These are phyloP conservation scores for Charadrius vociferus DNA, from an alignment of 2,113 vertebrate genomes.

Conservation along the genomic window DNA sequence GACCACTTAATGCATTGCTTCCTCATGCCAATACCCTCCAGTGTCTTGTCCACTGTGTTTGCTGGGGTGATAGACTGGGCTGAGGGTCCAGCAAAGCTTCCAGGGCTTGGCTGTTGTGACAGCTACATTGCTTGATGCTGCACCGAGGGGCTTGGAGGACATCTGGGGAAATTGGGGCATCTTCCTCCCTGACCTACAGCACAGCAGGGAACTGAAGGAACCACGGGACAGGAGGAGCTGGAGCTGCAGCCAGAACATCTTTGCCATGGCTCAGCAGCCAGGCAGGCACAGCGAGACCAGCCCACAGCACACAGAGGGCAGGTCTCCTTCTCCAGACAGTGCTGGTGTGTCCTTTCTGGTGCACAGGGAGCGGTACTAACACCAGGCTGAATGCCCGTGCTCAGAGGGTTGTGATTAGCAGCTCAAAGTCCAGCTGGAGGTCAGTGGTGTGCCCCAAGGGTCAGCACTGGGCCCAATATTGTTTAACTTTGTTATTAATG, in stretches of 20 bases:
- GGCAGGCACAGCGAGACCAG: not conserved
- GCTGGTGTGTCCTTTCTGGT: not conserved
- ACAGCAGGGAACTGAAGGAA: not conserved
- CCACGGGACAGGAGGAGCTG: not conserved
- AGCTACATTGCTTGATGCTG: not conserved
- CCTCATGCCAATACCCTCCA: rapidly evolving
- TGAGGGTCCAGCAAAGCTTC: not conserved
- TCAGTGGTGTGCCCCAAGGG: not conserved
- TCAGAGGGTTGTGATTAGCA: not conserved
- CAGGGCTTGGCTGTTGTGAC: not conserved
- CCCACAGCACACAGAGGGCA: not conserved
- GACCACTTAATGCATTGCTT: not conserved
- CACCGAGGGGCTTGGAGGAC: not conserved
- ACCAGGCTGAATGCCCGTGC: not conserved
- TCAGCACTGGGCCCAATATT: no score
- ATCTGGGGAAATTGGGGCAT: not conserved
- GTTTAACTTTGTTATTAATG: not conserved
- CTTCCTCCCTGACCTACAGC: not conserved
- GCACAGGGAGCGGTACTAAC: not conserved
- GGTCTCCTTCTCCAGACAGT: not conserved
- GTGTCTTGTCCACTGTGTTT: not conserved
- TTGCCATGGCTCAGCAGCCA: not conserved
- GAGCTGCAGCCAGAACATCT: not conserved
- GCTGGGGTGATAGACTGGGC: not conserved
- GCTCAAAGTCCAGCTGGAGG: not conserved